Base-by-base conservation (phyloP, 2,797 vertebrate species). In the Hippoglossus hippoglossus region DNA sequence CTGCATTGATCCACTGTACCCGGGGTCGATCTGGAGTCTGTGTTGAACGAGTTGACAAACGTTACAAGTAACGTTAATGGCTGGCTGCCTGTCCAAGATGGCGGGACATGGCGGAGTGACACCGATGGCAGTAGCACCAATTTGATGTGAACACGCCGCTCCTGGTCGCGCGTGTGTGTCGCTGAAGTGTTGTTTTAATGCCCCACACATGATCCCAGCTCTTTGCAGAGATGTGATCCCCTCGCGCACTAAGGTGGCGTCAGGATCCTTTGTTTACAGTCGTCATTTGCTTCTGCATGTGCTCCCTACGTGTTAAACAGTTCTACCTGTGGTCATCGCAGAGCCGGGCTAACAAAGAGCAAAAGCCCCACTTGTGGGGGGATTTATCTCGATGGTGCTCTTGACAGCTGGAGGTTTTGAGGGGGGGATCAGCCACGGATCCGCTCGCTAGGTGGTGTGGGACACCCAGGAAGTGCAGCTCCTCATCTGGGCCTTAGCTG, bases 51-150 rank as follows among this genome's bases (percentile, higher is more conserved):
- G 75, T 84, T 87, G 83, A 87, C 74, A 77, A 83, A 81, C 85
- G 83, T 85, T 89, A 75, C 80, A 77, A 84, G 87, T 87, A 90
- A 89, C 79, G 87, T 81, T 89, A 89, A 92, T 91, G 88, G 87
- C 90, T 90, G 90, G 77, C 83, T 89, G 95, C 95, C 95, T 95
- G 95, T 96, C 96, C 96, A 96, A 98, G 96, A 98, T 97, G 97
- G 96, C 96, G 95, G 96, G 96, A 96, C 95, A 90, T 93, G 95
- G 96, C 95, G 95, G 95, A 95, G 95, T 94, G 90, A 83, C 87
- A 88, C 81, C 66, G 81, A 85, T 77, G 59, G 74, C 84, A 75
- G 54, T 84, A 61, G 56, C 58, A 75, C 64, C 73, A 36, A 12
- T 85, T 82, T 81, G 63, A 71, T 77, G 55, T 53, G 47, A 73